Conservation (phyloP, 1,140 invertebrate species). For the Paracyclopina nana region DNA sequence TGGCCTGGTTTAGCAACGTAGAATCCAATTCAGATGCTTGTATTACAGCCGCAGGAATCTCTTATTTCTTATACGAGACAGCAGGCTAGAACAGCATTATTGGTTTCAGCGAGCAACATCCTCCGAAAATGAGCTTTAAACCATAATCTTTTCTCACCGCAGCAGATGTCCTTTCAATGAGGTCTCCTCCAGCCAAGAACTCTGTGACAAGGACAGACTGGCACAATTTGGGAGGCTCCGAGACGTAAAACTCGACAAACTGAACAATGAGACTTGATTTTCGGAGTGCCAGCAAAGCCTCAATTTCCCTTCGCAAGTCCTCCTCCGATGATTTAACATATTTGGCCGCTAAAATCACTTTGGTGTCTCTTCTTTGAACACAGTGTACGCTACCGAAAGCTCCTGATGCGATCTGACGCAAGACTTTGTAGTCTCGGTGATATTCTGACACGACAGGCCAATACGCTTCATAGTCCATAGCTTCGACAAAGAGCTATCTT, state of each 20-base stretch:
- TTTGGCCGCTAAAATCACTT: conserved; percentile 5
- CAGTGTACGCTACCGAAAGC: conserved; percentile 7
- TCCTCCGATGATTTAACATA: background rate
- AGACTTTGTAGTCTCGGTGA: background rate
- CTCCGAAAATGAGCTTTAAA: too few species aligned
- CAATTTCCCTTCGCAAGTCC: background rate
- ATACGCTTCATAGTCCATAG: too few species aligned
- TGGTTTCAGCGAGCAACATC: too few species aligned
- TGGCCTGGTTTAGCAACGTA: too few species aligned
- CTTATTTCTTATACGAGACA: too few species aligned
- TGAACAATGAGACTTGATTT: background rate
- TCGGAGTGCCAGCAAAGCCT: background rate
- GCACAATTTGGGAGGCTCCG: too few species aligned
- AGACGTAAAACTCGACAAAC: background rate
- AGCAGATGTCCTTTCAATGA: conserved; percentile 5
- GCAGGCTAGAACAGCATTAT: too few species aligned
- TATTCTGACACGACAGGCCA: conserved; percentile 6
- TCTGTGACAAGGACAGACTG: conserved; percentile 10
- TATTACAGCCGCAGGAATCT: too few species aligned
- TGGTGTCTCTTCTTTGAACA: conserved; percentile 1
- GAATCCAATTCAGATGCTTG: too few species aligned
- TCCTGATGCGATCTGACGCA: conserved; percentile 3
- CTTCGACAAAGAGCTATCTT: too few species aligned
- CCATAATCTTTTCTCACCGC: too few species aligned
- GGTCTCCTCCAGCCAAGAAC: conserved; percentile 10